phyloP scores from a whole-genome alignment of 2,888 invertebrate species.

The Caenorhabditis auriculariae region DNA sequence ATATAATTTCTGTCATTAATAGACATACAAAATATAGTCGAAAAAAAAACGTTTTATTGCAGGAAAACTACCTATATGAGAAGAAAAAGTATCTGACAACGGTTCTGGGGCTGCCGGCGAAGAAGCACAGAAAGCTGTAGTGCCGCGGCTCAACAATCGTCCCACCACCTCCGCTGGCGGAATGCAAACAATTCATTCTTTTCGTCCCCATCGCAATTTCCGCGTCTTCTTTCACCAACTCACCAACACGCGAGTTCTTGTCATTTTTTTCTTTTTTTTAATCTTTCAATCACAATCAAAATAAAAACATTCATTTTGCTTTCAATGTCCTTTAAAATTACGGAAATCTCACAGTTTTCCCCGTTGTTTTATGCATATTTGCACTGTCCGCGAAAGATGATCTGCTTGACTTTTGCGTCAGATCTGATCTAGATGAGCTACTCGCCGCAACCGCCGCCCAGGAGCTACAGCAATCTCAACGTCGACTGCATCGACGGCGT shows the following conservation, averaged over 20 bases:
- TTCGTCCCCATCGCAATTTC: constrained; percentile 8
- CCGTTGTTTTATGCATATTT: too few relatives aligned
- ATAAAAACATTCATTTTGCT: background rate
- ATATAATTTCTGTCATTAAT: background rate
- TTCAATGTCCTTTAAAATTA: too few relatives aligned
- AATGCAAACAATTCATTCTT: constrained; percentile 3
- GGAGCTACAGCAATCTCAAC: constrained; percentile 32
- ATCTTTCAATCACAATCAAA: constrained; percentile 1
- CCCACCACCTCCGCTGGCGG: too few relatives aligned
- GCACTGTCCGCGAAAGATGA: too few relatives aligned
- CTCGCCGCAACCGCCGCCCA: constrained; percentile 37
- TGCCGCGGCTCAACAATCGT: too few relatives aligned
- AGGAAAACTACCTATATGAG: constrained; percentile 33
- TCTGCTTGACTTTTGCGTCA: too few relatives aligned
- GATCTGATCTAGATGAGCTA: constrained; percentile 13
- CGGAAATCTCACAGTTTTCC: too few relatives aligned
- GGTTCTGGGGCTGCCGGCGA: constrained; percentile 13
- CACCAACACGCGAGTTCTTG: constrained; percentile 9
- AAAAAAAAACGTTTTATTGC: constrained; percentile 1
- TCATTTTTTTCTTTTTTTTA: constrained; percentile 3
- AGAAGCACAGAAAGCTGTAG: constrained; percentile 19
- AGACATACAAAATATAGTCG: background rate
- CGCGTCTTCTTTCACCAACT: constrained; percentile 3
- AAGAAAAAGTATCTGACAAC: constrained; percentile 32
- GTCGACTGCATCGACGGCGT: constrained; percentile 44